Evolutionary conservation across 2,888 invertebrate species (phyloP), one percentile per base, ranked within the genome.

Genomic region (Vannuccia rotundouncinata): DNA sequence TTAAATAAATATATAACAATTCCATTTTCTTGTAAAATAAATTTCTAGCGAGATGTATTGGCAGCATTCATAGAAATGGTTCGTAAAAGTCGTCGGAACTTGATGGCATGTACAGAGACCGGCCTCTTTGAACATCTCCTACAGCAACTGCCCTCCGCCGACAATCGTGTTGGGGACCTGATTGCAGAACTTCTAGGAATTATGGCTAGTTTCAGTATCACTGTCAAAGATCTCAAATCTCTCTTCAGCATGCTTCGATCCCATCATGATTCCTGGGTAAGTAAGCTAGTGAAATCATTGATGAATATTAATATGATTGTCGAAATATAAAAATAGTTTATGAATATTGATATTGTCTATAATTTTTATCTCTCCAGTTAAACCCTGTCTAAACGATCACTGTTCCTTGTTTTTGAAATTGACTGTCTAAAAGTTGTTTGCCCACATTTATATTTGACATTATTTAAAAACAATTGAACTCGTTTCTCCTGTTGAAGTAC

Each of bases 21-120:
- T 22, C 25, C 2, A 5, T 66, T n/a, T 66, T 22, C 66, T 66
- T 66, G 2, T 66, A 5, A 66, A n/a, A n/a, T n/a, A n/a, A n/a
- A n/a, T n/a, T n/a, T n/a, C 1, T 92, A 99, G 97, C 97, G 97
- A 85, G 98, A 99, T 90, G 94, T 99, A 90, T 98, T 97, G 97
- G 97, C 96, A 89, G 95, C 98, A 86, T 97, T 99, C 90, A 96
- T 96, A 87, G 98, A 97, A 82, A 96, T 98, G 87, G 91, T 98
- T 88, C 92, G 95, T 88, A 99, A 99, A 90, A 97, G 96, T 88
- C 95, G 96, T 82, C 92, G 97, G 85, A 99, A 98, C 90, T 91
- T 95, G 83, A 96, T 98, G 89, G 97, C 97, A 79, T 98, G 98
- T 90, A 95, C 96, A 82, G 96, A 97, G 89, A 95, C 97, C 83